Percentiles rank a stretch among this genome's conserved stretches.
Evolutionary conservation across 2,888 invertebrate genomes (phyloP).

Genomic region (Dromius quadrimaculatus): DNA sequence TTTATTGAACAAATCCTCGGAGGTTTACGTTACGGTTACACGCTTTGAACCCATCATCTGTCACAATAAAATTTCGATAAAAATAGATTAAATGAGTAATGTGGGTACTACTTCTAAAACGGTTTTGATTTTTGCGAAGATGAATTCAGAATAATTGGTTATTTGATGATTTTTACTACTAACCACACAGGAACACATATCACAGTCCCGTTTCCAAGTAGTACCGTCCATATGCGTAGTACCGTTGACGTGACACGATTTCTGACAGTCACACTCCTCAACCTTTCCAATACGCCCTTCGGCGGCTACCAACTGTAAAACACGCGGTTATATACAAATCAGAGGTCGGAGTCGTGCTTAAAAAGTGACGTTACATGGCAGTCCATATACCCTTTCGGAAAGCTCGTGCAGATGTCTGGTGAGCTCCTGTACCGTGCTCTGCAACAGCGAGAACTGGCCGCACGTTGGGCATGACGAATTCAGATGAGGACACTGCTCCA

Average conservation of each 20-base stretch:
- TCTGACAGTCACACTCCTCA: slow-evolving; percentile 92
- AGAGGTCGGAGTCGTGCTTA: slow-evolving; percentile 60
- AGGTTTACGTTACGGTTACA: slow-evolving; percentile 6
- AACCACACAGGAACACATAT: slow-evolving; percentile 89
- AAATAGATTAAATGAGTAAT: slow-evolving; percentile 8
- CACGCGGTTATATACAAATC: slow-evolving; percentile 55
- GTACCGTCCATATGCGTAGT: slow-evolving; percentile 86
- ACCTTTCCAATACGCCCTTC: slow-evolving; percentile 82
- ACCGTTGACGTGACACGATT: slow-evolving; percentile 86
- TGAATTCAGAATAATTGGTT: slow-evolving; percentile 15
- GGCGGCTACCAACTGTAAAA: slow-evolving; percentile 81
- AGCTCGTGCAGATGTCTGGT: slow-evolving; percentile 85
- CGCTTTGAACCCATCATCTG: slow-evolving; percentile 14
- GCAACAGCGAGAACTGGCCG: slow-evolving; percentile 87
- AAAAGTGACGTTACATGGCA: slow-evolving; percentile 66
- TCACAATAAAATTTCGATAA: slow-evolving; percentile 31
- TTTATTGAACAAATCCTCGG: background rate
- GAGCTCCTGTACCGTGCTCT: slow-evolving; percentile 85
- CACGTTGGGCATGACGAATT: slow-evolving; percentile 92
- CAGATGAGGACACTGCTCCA: slow-evolving; percentile 87
- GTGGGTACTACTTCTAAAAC: slow-evolving; percentile 13
- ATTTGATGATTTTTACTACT: slow-evolving; percentile 60
- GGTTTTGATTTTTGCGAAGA: background rate
- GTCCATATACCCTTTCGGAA: slow-evolving; percentile 82
- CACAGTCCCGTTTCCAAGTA: slow-evolving; percentile 87